Conservation (phyloP, 1,140 invertebrate genomes). For the Drosophila baimaii region DNA sequence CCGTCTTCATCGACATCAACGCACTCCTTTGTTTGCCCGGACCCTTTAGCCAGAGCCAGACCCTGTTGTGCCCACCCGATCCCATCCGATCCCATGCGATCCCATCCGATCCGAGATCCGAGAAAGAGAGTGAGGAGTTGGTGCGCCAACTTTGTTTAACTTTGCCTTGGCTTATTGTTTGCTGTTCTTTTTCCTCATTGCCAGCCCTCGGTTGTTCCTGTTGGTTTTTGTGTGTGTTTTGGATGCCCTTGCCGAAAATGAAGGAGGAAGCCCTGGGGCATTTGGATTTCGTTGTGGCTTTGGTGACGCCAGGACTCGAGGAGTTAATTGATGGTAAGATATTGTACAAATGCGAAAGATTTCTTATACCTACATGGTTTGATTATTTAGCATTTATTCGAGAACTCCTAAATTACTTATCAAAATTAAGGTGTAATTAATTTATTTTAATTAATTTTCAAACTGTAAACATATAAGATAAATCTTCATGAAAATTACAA, state of each 20-base stretch:
- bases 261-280: slow-evolving; percentile 22
- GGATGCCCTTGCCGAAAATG: slow-evolving; percentile 56
- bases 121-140: slow-evolving; percentile 45
- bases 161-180: slow-evolving; percentile 67
- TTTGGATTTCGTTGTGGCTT: slow-evolving; percentile 15
- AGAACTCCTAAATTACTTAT: not conserved
- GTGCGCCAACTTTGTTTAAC: slow-evolving; percentile 78
- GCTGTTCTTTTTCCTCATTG: slow-evolving; percentile 39
- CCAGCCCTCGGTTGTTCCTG: slow-evolving; percentile 41
- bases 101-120: slow-evolving; percentile 6
- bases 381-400: no score
- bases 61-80: slow-evolving; percentile 27
- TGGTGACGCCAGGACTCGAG: slow-evolving; percentile 3
- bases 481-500: no score
- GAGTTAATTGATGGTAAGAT: not conserved
- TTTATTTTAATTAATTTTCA: not conserved
- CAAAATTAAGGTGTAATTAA: not conserved
- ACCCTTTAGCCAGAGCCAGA: slow-evolving; percentile 36
- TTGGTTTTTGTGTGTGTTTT: slow-evolving; percentile 59
- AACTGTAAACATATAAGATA: not conserved
- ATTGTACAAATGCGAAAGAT: not conserved
- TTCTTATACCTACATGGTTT: no score
- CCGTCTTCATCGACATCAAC: slow-evolving; percentile 62
- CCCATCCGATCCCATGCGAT: slow-evolving; percentile 30
- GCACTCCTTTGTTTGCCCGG: slow-evolving; percentile 43